A percentile compares a stretch with the other conserved stretches of the same genome.
Conservation (phyloP, 2,113 vertebrate genomes). For the Stercorarius parasiticus region DNA sequence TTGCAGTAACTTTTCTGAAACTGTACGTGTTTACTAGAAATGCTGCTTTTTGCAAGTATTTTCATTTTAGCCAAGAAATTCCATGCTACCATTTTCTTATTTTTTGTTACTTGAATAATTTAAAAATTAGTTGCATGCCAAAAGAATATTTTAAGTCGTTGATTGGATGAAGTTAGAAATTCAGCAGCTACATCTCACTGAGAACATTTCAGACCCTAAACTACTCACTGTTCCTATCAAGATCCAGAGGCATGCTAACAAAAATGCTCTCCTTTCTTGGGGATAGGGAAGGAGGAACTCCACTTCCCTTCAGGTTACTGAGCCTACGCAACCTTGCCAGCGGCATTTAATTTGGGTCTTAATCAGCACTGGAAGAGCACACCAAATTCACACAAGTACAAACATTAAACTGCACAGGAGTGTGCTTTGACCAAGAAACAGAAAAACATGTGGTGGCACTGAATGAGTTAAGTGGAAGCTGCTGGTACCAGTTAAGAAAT, state of each 20-base stretch:
- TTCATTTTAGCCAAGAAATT: background rate
- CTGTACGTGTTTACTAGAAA: background rate
- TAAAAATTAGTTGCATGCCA: background rate
- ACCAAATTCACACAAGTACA: background rate
- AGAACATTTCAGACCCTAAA: background rate
- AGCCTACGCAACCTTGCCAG: background rate
- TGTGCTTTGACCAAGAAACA: background rate
- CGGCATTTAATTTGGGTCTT: background rate
- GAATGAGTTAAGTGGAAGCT: background rate
- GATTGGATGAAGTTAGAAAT: background rate
- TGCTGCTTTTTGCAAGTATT: background rate
- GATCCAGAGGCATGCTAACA: background rate
- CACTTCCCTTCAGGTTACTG: background rate
- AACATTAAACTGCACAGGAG: background rate
- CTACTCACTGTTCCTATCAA: background rate
- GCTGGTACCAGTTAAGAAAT: background rate
- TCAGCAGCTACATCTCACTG: background rate
- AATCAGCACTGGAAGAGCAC: background rate
- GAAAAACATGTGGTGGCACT: background rate
- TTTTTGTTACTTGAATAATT: background rate
- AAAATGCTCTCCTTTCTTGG: background rate
- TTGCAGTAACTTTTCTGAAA: background rate
- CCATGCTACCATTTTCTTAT: background rate
- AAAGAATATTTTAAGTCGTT: background rate
- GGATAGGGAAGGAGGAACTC: background rate